These are phyloP conservation scores for Melopsittacus undulatus DNA, from an alignment of 2,797 vertebrate genomes.

Conservation along the genomic window DNA sequence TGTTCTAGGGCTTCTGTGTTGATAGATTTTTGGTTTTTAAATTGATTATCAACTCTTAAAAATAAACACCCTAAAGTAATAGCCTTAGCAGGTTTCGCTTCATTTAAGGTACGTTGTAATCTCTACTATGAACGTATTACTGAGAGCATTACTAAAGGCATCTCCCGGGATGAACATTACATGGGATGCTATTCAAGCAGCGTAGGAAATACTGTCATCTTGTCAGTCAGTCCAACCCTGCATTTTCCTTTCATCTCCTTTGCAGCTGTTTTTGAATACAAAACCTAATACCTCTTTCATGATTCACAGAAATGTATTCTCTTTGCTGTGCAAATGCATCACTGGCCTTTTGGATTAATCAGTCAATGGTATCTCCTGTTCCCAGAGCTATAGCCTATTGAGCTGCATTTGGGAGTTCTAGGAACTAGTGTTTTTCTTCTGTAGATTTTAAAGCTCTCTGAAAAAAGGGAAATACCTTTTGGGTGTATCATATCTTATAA, in stretches of 20 bases:
- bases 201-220: neutral
- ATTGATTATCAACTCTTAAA: neutral
- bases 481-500: neutral
- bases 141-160: neutral
- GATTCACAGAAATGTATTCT: slow-evolving; percentile 7
- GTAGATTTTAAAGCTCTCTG: neutral
- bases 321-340: neutral
- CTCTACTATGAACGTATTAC: neutral
- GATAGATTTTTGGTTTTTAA: neutral
- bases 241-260: slow-evolving; percentile 14
- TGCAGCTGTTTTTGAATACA: slow-evolving; percentile 34
- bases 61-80: neutral
- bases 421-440: neutral
- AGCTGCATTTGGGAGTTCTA: neutral
- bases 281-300: slow-evolving; percentile 20
- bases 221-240: slow-evolving; percentile 9
- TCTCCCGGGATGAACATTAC: neutral
- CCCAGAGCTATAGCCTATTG: neutral
- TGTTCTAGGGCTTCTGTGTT: neutral
- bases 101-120: neutral
- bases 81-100: neutral
- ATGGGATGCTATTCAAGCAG: neutral
- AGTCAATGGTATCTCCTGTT: neutral
- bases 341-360: neutral
- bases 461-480: neutral